phyloP scores from a whole-genome alignment of 2,888 invertebrate genomes.

The Drosophila kuntzei region DNA sequence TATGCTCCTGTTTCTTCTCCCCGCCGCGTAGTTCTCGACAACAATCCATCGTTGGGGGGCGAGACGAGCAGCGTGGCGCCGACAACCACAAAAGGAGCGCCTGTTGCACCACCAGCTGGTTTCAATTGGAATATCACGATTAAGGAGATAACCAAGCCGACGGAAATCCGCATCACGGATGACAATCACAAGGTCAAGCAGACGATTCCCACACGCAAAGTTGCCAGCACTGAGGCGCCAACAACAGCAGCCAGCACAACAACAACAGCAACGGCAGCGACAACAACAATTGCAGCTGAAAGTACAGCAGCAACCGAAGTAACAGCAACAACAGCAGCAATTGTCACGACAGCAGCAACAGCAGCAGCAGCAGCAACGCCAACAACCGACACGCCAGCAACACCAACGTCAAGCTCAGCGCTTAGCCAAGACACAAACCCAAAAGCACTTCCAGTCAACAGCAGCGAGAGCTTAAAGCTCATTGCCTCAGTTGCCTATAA shows the following conservation, averaged over 20 bases:
- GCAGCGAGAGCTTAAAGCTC: constrained; percentile 80
- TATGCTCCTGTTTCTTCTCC: neutral
- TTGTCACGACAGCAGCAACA: constrained; percentile 14
- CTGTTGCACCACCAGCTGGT: constrained; percentile 43
- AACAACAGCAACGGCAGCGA: constrained; percentile 27
- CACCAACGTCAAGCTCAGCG: constrained; percentile 29
- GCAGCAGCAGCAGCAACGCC: constrained; percentile 16
- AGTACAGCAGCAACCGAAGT: constrained; percentile 30
- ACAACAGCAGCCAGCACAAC: constrained; percentile 24
- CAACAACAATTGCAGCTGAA: constrained; percentile 26
- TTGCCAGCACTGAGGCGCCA: constrained; percentile 55
- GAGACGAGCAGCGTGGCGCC: constrained; percentile 43
- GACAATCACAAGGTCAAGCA: constrained; percentile 76
- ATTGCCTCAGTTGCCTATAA: constrained; percentile 79
- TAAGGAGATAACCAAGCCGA: constrained; percentile 85
- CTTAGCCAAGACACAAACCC: constrained; percentile 67
- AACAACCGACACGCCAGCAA: constrained; percentile 35
- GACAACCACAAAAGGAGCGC: constrained; percentile 48
- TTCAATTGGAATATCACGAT: constrained; percentile 84
- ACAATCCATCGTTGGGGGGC: constrained; percentile 61
- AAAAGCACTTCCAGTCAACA: constrained; percentile 62
- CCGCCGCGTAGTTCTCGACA: constrained; percentile 59
- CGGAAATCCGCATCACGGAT: constrained; percentile 84
- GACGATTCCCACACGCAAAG: constrained; percentile 76
- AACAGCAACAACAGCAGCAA: constrained; percentile 29